Percentiles rank a stretch among this genome's conserved stretches.
Conservation (phyloP, 1,140 invertebrate genomes). For the Oryctes rhinoceros region DNA sequence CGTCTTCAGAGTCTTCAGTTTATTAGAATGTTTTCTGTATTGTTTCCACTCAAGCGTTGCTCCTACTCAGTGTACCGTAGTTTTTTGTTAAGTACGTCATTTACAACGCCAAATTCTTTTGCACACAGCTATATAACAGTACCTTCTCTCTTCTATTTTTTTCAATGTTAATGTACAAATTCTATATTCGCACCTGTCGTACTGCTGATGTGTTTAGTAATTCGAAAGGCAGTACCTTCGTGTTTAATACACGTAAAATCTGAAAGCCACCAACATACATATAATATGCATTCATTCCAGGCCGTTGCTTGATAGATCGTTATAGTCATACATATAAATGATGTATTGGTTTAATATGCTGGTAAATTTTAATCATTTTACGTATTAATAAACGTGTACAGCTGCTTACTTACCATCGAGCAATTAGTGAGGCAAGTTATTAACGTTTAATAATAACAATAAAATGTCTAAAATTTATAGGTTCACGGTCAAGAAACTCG, state of each 20-base stretch:
- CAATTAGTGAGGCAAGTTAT: background rate
- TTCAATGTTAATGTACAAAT: background rate
- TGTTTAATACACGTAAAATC: background rate
- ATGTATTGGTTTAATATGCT: background rate
- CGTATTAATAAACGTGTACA: background rate
- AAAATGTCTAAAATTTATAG: too few relatives aligned
- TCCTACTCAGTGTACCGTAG: too few relatives aligned
- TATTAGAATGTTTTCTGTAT: too few relatives aligned
- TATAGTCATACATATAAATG: background rate
- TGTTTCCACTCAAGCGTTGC: too few relatives aligned
- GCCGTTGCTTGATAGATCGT: background rate
- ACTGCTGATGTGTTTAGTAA: background rate
- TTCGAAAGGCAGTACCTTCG: background rate
- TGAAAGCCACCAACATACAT: background rate
- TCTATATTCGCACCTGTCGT: slow-evolving; percentile 5
- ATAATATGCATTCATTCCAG: background rate
- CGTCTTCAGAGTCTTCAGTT: too few relatives aligned
- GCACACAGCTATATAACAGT: too few relatives aligned
- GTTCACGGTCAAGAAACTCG: too few relatives aligned
- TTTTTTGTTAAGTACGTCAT: too few relatives aligned
- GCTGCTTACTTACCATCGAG: too few relatives aligned
- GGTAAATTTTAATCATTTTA: slow-evolving; percentile 10
- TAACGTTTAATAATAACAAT: background rate
- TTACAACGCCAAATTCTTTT: too few relatives aligned
- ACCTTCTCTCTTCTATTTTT: too few relatives aligned